Conservation (phyloP, 2,888 invertebrate genomes). For the Ligdia adustata region DNA sequence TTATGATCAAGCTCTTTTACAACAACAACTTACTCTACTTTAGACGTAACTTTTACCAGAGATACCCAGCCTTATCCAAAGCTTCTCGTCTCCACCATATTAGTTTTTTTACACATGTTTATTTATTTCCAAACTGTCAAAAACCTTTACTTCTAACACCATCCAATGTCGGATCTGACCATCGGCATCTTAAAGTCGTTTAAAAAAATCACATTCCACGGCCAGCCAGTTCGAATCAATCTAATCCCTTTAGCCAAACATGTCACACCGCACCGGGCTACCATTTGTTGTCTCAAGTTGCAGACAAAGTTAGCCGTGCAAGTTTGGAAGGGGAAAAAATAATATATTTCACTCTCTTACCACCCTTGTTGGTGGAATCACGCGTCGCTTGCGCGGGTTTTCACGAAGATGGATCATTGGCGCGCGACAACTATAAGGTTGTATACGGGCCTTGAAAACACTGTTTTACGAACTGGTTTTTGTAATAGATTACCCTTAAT, state of each 20-base stretch:
- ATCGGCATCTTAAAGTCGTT: neutral
- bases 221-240: slow-evolving; percentile 29
- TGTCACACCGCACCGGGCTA: slow-evolving; percentile 50
- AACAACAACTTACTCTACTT: too few relatives aligned
- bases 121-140: too few relatives aligned
- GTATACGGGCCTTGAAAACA: slow-evolving; percentile 46
- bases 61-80: too few relatives aligned
- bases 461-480: too few relatives aligned
- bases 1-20: too few relatives aligned
- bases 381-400: slow-evolving; percentile 77
- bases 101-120: too few relatives aligned
- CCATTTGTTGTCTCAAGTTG: slow-evolving; percentile 67
- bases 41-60: too few relatives aligned
- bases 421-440: slow-evolving; percentile 49
- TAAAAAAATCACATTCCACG: neutral
- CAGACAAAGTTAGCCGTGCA: slow-evolving; percentile 65
- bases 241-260: slow-evolving; percentile 51
- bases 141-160: too few relatives aligned
- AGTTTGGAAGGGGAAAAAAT: slow-evolving; percentile 64
- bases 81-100: too few relatives aligned
- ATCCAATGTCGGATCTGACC: neutral
- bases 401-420: slow-evolving; percentile 78
- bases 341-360: slow-evolving; percentile 72
- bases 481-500: too few relatives aligned
- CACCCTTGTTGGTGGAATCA: slow-evolving; percentile 81